phyloP scores from a whole-genome alignment of 2,888 invertebrate species.

The Amiota minor region DNA sequence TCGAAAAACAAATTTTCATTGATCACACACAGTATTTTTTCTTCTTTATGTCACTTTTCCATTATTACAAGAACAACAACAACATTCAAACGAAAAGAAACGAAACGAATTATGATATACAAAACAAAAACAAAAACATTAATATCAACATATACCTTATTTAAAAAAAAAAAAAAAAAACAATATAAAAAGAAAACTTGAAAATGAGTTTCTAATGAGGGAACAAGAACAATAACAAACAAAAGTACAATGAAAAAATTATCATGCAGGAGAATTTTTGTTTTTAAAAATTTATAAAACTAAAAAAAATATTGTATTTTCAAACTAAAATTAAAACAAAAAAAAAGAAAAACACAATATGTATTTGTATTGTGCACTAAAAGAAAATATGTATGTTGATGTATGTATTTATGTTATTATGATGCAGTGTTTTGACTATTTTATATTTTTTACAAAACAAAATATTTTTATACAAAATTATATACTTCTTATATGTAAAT shows the following conservation, averaged over 20 bases:
- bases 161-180: not conserved
- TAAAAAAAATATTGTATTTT: too few species aligned
- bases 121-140: not conserved
- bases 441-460: not conserved
- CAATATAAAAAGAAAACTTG: not conserved
- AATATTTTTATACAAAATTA: conserved; percentile 15
- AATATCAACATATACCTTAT: conserved; percentile 1
- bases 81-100: not conserved
- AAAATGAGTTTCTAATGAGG: too few species aligned
- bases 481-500: conserved; percentile 26
- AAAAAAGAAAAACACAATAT: too few species aligned
- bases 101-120: not conserved
- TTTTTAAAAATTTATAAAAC: too few species aligned
- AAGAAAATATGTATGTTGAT: not conserved
- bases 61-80: conserved; percentile 1
- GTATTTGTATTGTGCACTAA: too few species aligned
- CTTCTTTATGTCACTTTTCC: conserved; percentile 1
- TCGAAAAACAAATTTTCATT: not conserved
- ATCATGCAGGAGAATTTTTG: too few species aligned
- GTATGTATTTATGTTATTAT: not conserved
- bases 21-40: conserved; percentile 9
- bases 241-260: not conserved
- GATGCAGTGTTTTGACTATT: conserved; percentile 1
- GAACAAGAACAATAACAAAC: not conserved
- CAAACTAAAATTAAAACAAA: not conserved